Conservation (phyloP, 92 coral and sea anemone species). For the Zoanthus solanderi region DNA sequence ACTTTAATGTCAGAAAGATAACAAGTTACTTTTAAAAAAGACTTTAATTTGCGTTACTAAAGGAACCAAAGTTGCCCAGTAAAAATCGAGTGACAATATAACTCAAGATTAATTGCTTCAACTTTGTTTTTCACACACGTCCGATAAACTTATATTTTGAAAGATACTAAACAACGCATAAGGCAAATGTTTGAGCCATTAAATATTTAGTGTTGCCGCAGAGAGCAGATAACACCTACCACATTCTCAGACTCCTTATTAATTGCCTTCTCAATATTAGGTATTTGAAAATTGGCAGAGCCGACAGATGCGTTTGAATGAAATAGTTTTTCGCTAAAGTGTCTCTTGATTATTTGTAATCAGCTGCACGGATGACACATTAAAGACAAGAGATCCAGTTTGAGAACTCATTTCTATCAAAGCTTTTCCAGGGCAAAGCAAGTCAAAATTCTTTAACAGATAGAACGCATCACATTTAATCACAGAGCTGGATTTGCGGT, state of each 20-base stretch:
- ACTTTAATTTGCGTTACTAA: not conserved
- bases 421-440: not conserved
- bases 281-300: not conserved
- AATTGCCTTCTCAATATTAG: constrained; percentile 15
- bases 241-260: constrained; percentile 17
- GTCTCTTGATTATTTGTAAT: not conserved
- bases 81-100: constrained; percentile 3
- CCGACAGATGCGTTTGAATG: constrained; percentile 10
- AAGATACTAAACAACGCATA: not conserved
- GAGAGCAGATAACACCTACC: not conserved
- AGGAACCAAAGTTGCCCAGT: not conserved
- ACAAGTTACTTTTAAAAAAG: not conserved
- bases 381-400: not conserved
- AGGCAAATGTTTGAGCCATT: constrained; percentile 15
- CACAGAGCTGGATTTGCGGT: not conserved
- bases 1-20: not conserved
- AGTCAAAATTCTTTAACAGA: not conserved
- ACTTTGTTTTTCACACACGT: not conserved
- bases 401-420: not conserved
- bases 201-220: constrained; percentile 21
- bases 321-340: not conserved
- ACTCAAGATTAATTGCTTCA: constrained; percentile 6
- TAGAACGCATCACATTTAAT: not conserved
- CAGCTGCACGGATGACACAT: not conserved
- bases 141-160: not conserved